Base-by-base conservation (phyloP, 2,797 vertebrate species). In the Manis crassicaudata region DNA sequence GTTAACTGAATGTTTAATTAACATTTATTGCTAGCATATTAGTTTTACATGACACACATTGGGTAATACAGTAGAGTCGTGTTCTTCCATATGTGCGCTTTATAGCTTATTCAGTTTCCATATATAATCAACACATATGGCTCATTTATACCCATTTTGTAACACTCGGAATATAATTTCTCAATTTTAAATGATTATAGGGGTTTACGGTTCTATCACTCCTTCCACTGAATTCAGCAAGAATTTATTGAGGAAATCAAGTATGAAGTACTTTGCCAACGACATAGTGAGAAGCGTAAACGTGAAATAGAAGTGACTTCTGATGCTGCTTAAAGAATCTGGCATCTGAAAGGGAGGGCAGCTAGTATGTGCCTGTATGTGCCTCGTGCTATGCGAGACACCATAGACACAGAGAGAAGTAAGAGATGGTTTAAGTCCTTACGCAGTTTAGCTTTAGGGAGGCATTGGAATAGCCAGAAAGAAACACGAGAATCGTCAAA, bases 1-100 rank as follows among this genome's bases (percentile, higher is more conserved):
- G 76, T 87, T 95, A 81, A 80, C 63, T 80, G 80, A 94, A 95
- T 81, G 43, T 85, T 84, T 97, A 93, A 90, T 96, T 93, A 86
- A 87, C 83, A 88, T 82, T 94, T 87, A 94, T 92, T 93, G 65
- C 65, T 50, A 63, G 77, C 37, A n/a, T 68, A 81, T 96, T 96
- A 67, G 62, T 83, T 84, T 92, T 76, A 60, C 29, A 56, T 77
- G 90, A 88, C 54, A 93, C 84, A 77, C 21, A 73, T 85, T 93
- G 68, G 88, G 11, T 67, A n/a, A 56, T 52, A 81, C 32, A 56
- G 52, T n/a, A 37, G 21, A 84, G 58, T 8, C 65, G 52, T 92
- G 37, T 85, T 93, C 40, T 63, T 93, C 52, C 79, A 56, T n/a
- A 82, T 80, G 65, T 72, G 87, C 46, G 29, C 65, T 90, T 94